These are phyloP conservation scores for Sebastes trivittatus DNA, from an alignment of 2,797 vertebrate species.

Conservation along the genomic window DNA sequence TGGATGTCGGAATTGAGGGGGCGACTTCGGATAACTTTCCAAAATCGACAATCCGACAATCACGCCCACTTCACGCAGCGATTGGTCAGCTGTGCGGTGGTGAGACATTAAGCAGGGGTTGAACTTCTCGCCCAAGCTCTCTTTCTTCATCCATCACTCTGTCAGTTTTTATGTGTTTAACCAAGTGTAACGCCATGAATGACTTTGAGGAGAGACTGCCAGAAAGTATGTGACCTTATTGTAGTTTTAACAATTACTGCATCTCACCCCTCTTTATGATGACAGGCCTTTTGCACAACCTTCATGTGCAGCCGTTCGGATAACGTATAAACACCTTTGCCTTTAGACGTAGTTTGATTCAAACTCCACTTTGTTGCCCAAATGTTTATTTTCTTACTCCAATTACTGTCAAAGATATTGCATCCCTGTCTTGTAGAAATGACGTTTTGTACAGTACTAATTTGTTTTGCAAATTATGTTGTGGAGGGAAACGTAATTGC, in stretches of 20 bases:
- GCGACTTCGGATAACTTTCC: not conserved
- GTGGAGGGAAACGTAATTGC: not conserved
- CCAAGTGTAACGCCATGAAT: not conserved
- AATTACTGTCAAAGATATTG: not conserved
- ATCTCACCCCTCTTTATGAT: not conserved
- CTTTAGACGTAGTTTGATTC: not conserved
- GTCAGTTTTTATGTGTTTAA: not conserved
- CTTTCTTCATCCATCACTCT: not conserved
- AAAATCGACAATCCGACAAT: not conserved
- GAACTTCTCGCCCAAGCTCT: not conserved
- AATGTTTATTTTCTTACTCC: not conserved
- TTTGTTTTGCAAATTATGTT: not conserved
- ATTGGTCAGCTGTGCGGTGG: not conserved
- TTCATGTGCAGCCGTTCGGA: not conserved
- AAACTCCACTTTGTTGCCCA: not conserved
- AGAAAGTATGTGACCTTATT: not conserved
- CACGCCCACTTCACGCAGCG: not conserved
- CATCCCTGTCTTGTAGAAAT: not conserved
- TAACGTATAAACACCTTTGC: not conserved
- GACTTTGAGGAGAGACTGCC: slow-evolving; percentile 1
- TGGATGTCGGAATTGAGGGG: not conserved
- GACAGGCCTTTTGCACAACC: not conserved
- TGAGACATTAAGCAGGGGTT: not conserved
- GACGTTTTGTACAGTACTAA: not conserved
- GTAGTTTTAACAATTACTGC: not conserved